Base-by-base conservation (phyloP, 2,797 vertebrate genomes). In the Microchirus variegatus region DNA sequence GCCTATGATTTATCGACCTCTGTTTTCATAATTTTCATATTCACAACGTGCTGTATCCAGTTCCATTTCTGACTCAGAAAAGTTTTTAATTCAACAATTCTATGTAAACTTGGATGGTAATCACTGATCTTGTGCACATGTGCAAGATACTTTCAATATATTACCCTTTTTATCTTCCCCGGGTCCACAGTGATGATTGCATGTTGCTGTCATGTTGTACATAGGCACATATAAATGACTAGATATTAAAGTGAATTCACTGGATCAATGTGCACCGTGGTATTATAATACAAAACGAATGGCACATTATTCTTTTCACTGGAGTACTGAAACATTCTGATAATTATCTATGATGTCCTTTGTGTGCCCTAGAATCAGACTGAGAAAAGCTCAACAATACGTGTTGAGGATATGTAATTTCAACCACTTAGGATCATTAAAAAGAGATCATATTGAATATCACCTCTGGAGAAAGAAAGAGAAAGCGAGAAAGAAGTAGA, bases 361-460 rank as follows among this genome's bases (percentile, higher is more conserved):
- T 45, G 62, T 77, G 77, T 58, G 62, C 70, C 50, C 75, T 75
- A 70, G 73, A 83, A 82, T 76, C 55, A 60, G 74, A 59, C 76
- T 78, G 22, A 73, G 84, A 77, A 74, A 73, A 81, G 77, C 73
- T 77, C 73, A 73, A 87, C 87, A 81, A 90, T 90, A 87, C 80
- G 82, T 87, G 86, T 86, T 73, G 86, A 81, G 73, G 76, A 80
- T 90, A 93, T 93, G 90, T 90, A 92, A 94, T 93, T 92, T 92
- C 92, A 95, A 77, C 92, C 94, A 94, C 93, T 95, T 95, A 92
- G 91, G 91, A 94, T 95, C 92, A 94, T 95, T 96, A 95, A 94
- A 93, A 93, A 93, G 91, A 95, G 95, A 95, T 97, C 93, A 95
- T 95, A 96, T 96, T 95, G 94, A 95, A 95, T 96, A 94, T 94